Base-by-base conservation (phyloP, 1,140 invertebrate species). In the Tetramorium parvispinum region DNA sequence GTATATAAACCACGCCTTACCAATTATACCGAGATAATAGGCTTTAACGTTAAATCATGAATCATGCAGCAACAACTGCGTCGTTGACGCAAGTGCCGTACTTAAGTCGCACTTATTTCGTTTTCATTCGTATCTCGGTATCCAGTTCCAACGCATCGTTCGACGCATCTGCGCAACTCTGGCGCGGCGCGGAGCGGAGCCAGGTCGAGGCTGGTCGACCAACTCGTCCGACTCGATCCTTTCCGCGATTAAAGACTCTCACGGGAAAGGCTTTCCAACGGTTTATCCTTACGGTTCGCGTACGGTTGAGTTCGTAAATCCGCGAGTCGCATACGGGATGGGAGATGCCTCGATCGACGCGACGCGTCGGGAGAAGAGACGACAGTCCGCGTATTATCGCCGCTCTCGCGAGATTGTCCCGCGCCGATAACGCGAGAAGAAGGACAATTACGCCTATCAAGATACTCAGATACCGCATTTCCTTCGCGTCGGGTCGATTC, bases 391-490 rank as follows among this genome's bases (percentile, higher is more conserved):
- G 78, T 77, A 78, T 75, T 88, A 89, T 85, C 85, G 37, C 27
- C 65, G 18, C 32, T 51, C 40, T 46, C 73, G 63, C 63, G 81
- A 89, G 91, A 91, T 92, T 88, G 77, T 55, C 32, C 61, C 18
- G 89, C 24, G 87, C 61, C 78, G 87, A 92, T 91, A 88, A 85
- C 78, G 76, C 76, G 85, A 63, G 66, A 88, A 90, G 65, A 91
- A 70, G 85, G 87, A 92, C 91, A 92, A 90, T 91, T 91, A 91
- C 73, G 83, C 85, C 85, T 75, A 86, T 87, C 87, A 61, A 77
- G 57, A 83, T 66, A 66, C 63, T 40, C 63, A 21, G 63, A 65
- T 46, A 73, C 53, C 66, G 66, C 57, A n/a, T 83, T 82, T 75
- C 51, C 83, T 59, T 53, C 63, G 32, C 4, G 27, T 68, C 11